These are phyloP conservation scores for Sycobia sp. DNA, from an alignment of 1,140 invertebrate genomes.

Conservation along the genomic window DNA sequence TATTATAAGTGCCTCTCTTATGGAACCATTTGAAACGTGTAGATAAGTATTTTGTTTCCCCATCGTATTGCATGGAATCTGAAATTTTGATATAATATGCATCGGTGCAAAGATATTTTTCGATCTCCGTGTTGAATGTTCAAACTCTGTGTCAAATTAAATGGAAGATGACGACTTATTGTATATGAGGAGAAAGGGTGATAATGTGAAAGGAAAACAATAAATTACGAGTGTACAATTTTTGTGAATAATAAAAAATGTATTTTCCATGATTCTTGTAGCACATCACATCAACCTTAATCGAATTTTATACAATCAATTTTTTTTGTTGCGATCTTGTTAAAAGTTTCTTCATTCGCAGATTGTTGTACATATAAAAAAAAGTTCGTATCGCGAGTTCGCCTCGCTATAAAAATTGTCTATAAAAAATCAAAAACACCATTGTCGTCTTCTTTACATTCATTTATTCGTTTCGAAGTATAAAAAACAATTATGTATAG, in stretches of 20 bases:
- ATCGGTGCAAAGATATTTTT: neutral
- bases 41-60: no score
- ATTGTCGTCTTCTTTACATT: neutral
- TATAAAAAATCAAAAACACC: constrained; percentile 5
- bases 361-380: constrained; percentile 35
- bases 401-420: neutral
- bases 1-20: no score
- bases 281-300: constrained; percentile 33
- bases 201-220: neutral
- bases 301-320: neutral
- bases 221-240: neutral
- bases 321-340: constrained; percentile 8
- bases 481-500: neutral
- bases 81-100: neutral
- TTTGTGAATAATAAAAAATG: constrained; percentile 31
- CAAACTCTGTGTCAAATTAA: neutral
- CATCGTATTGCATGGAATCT: neutral
- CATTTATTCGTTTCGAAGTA: constrained; percentile 6
- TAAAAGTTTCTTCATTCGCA: no score
- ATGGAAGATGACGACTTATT: no score
- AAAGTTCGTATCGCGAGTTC: constrained; percentile 29
- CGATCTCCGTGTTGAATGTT: neutral
- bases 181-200: no score
- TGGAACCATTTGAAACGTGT: no score
- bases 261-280: constrained; percentile 40